phyloP scores from a whole-genome alignment of 2,113 vertebrate genomes.

The Rhea pennata region DNA sequence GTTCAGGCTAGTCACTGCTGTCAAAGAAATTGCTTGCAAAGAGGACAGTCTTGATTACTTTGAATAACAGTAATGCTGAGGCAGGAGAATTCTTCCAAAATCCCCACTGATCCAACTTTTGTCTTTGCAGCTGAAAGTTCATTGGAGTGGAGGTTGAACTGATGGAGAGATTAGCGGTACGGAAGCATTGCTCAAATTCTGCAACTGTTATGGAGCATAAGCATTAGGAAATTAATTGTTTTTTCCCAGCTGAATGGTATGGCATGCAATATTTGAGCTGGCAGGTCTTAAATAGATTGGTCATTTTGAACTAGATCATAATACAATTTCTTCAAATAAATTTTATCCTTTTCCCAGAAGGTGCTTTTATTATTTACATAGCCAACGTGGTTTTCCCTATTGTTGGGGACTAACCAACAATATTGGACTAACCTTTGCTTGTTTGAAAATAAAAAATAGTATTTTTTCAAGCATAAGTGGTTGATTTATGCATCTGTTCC shows the following conservation, averaged over 20 bases:
- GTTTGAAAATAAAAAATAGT: slow-evolving; percentile 40
- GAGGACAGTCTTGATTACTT: background rate
- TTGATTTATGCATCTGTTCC: slow-evolving; percentile 39
- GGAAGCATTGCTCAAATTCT: slow-evolving; percentile 12
- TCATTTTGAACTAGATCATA: slow-evolving; percentile 21
- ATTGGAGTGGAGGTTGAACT: background rate
- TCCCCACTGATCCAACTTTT: background rate
- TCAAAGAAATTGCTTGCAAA: slow-evolving; percentile 21
- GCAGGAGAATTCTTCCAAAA: slow-evolving; percentile 18
- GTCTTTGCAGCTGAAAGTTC: slow-evolving; percentile 11
- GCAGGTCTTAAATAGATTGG: background rate
- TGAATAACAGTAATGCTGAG: slow-evolving; percentile 15
- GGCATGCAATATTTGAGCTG: background rate
- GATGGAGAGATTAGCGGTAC: slow-evolving; percentile 8
- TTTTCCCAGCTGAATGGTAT: slow-evolving; percentile 13
- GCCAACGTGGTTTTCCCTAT: background rate
- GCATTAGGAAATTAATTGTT: slow-evolving; percentile 29
- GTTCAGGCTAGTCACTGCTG: background rate
- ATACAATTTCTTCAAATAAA: background rate
- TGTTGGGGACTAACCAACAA: background rate
- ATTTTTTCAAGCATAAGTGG: slow-evolving; percentile 35
- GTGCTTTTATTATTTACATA: background rate
- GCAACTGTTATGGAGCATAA: slow-evolving; percentile 24
- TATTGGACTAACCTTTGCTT: slow-evolving; percentile 1
- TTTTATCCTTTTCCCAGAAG: background rate